Evolutionary conservation across 1,140 invertebrate genomes (phyloP).

Genomic region (Saccostrea cuccullata): DNA sequence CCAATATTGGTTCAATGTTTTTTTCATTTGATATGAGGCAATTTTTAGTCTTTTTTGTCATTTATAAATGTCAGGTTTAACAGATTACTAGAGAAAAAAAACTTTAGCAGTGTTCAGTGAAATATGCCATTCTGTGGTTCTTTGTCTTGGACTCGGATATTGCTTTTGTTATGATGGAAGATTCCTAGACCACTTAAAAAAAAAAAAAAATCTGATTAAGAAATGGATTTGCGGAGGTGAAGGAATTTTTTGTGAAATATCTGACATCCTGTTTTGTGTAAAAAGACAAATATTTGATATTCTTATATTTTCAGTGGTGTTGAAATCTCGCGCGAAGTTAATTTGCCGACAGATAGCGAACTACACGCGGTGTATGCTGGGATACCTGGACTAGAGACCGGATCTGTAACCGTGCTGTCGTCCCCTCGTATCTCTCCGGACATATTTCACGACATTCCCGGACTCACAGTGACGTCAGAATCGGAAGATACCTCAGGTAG

Average conservation of each 20-base stretch:
- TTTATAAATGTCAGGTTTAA: neutral
- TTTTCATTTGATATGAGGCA: neutral
- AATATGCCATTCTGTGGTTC: too few species aligned
- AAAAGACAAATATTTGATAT: neutral
- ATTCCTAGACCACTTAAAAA: neutral
- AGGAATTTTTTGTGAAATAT: neutral
- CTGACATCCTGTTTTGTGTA: neutral
- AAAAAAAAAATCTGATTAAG: neutral
- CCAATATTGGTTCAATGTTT: neutral
- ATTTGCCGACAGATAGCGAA: slow-evolving; percentile 49
- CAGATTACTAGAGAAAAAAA: too few species aligned
- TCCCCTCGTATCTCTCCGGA: slow-evolving; percentile 52
- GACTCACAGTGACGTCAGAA: slow-evolving; percentile 53
- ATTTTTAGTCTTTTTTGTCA: neutral
- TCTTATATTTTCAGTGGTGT: slow-evolving; percentile 48
- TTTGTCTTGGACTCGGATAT: neutral
- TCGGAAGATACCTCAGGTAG: slow-evolving; percentile 55
- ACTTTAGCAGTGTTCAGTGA: too few species aligned
- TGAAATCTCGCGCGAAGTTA: slow-evolving; percentile 56
- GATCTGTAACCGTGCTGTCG: slow-evolving; percentile 47
- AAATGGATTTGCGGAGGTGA: neutral
- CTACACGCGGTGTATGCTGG: slow-evolving; percentile 41
- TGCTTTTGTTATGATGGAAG: neutral
- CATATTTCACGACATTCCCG: slow-evolving; percentile 52
- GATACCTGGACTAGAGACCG: slow-evolving; percentile 47